Base-by-base conservation (phyloP, 2,797 vertebrate genomes). In the Cynopterus sphinx region DNA sequence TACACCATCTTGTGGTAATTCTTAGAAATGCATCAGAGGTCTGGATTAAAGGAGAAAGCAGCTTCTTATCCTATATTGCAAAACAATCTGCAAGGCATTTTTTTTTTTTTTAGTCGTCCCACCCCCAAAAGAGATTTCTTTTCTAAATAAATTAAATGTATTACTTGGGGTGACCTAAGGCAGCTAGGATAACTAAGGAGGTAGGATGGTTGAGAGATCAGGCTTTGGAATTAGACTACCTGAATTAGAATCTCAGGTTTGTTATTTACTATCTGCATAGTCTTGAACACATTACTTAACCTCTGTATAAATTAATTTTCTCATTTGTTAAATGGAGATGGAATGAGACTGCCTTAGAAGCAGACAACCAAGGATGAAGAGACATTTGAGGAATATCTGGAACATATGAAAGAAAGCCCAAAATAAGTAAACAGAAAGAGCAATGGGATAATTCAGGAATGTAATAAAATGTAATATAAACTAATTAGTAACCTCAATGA, bases 1-100 rank as follows among this genome's bases (percentile, higher is more conserved):
- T 96, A 28, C 75, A 65, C 96, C 94, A 97, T 87, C 93, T 71
- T 96, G 94, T 97, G 96, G 96, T 86, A 28, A 28, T 33, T 3
- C 89, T 84, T 89, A 59, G 68, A 95, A 92, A 74, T 83, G 9
- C 57, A 79, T 86, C 70, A 74, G 21, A 91, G 67, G 17, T 74
- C 19, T 87, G 4, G 16, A 68, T 86, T 94, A 83, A 87, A 53
- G n/a, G 10, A 57, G 24, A 51, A 67, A 96, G 28, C 31, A 87
- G 53, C 22, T 93, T 82, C 7, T 75, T 86, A 89, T 68, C 28
- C 10, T 17, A 92, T 87, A 53, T 31, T 63, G 33, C 31, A 68
- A 94, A 95, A 90, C 7, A 91, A 51, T 16, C 63, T 74, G 22
- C 12, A 78, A 90, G 28, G 16, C 11, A 36, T 95, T 96, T 87